phyloP scores from a whole-genome alignment of 2,888 invertebrate species.

The Leptopilina drosophilae region DNA sequence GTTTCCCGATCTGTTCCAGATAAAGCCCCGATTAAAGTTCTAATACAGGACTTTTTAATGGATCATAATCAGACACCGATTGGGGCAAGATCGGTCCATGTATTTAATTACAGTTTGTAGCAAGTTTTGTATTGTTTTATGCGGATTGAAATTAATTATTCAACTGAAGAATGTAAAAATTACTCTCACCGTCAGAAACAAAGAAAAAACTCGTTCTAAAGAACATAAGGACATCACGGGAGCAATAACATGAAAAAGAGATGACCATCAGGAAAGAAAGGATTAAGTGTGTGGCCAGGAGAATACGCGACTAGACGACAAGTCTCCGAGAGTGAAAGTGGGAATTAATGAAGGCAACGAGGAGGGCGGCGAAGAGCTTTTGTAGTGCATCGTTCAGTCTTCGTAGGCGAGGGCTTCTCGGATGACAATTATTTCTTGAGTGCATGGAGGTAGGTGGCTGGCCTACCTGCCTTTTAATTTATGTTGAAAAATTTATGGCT shows the following conservation, averaged over 20 bases:
- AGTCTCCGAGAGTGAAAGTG: constrained; percentile 39
- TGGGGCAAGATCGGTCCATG: no score
- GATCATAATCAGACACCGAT: no score
- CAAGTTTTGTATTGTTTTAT: no score
- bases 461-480: constrained; percentile 65
- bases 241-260: constrained; percentile 10
- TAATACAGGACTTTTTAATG: no score
- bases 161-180: no score
- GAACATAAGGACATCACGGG: no score
- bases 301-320: constrained; percentile 38
- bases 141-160: no score
- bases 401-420: constrained; percentile 59
- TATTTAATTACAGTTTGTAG: no score
- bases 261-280: not conserved
- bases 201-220: no score
- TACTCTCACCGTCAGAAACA: no score
- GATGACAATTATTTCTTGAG: constrained; percentile 70
- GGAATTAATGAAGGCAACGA: constrained; percentile 38
- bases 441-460: constrained; percentile 48
- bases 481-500: constrained; percentile 69
- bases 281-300: constrained; percentile 8
- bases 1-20: no score
- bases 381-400: constrained; percentile 45
- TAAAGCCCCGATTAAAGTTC: no score
- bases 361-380: constrained; percentile 35